Conservation (phyloP, 2,113 vertebrate species). For the Oreotrochilus melanogaster region DNA sequence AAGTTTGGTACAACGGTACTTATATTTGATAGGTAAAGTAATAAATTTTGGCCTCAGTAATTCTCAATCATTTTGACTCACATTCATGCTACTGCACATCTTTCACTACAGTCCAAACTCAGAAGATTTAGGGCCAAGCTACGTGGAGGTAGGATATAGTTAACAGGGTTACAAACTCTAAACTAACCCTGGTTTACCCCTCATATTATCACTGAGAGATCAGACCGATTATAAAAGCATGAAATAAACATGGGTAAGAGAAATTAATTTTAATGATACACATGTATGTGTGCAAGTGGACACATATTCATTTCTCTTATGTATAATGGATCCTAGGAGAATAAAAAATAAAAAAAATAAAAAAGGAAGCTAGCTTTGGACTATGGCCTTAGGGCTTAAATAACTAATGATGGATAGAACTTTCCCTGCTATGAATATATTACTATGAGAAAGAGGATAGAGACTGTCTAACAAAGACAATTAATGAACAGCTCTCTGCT, state of each 20-base stretch:
- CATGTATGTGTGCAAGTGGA: too few species aligned
- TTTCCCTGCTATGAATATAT: background rate
- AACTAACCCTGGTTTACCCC: background rate
- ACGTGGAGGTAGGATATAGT: background rate
- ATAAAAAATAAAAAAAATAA: background rate
- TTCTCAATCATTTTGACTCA: background rate
- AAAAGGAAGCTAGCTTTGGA: background rate
- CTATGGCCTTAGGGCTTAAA: background rate
- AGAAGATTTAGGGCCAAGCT: background rate
- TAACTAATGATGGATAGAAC: background rate
- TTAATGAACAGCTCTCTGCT: background rate
- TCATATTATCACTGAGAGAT: background rate
- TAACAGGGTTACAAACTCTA: background rate
- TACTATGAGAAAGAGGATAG: background rate
- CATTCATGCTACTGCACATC: background rate
- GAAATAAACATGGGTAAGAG: background rate
- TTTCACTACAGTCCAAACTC: background rate
- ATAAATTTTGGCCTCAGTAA: background rate
- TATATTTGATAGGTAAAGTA: background rate
- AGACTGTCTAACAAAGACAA: background rate
- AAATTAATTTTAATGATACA: background rate
- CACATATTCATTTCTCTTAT: background rate
- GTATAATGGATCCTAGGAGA: background rate
- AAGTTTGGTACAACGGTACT: background rate
- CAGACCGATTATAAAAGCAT: background rate